Percentiles rank a stretch among this genome's conserved stretches.
phyloP scores from a whole-genome alignment of 2,888 invertebrate genomes.

The Auanema sp. region DNA sequence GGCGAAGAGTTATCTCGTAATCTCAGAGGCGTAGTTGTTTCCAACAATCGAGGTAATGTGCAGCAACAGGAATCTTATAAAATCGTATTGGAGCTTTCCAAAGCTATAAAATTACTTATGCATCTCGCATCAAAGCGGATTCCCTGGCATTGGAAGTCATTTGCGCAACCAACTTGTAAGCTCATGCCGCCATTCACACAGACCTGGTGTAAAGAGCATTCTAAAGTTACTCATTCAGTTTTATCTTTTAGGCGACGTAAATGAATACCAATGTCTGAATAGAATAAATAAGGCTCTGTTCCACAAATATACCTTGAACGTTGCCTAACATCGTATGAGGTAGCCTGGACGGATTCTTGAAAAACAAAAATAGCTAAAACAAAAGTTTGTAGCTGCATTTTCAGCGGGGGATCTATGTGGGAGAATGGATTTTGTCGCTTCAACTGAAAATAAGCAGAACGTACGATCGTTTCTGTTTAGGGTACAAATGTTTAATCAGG shows the following conservation, averaged over 20 bases:
- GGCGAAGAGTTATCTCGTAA: no score
- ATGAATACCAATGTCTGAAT: constrained; percentile 32
- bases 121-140: constrained; percentile 26
- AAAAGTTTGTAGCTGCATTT: no score
- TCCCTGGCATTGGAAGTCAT: constrained; percentile 29
- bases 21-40: constrained; percentile 13
- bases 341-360: no score
- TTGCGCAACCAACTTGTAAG: constrained; percentile 34
- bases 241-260: not conserved
- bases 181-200: constrained; percentile 46
- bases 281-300: constrained; percentile 31
- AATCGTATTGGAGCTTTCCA: not conserved
- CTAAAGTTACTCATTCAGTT: constrained; percentile 20
- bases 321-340: not conserved
- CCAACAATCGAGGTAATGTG: constrained; percentile 27
- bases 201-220: constrained; percentile 35
- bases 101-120: constrained; percentile 24
- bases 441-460: no score
- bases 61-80: constrained; percentile 34
- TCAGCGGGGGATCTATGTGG: no score
- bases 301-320: constrained; percentile 33
- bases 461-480: no score
- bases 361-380: no score
- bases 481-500: no score
- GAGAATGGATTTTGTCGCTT: no score